Base-by-base conservation (phyloP, 2,113 vertebrate species). In the Capricornis sumatraensis region DNA sequence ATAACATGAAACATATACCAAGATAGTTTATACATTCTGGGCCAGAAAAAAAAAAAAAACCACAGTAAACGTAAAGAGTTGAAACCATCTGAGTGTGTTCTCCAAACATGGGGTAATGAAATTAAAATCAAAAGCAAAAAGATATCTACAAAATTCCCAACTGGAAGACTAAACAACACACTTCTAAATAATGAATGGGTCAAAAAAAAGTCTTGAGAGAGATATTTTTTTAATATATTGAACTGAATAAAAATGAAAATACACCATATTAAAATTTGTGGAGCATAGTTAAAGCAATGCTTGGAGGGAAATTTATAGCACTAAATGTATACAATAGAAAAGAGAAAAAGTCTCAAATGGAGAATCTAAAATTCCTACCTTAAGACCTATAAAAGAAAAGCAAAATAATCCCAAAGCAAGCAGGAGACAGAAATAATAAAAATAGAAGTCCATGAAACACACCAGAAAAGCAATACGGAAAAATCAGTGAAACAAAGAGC, bases 231-330 rank as follows among this genome's bases (percentile, higher is more conserved):
- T 81, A 83, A 78, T 40, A 52, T 2, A 53, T 7, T 47, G 25
- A 82, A 81, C 36, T n/a, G 36, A 94, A 62, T 81, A 30, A 85
- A 95, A 94, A 52, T 87, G 40, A 91, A 81, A 94, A 87, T 78
- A 79, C 10, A 87, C 8, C 27, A n/a, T 43, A 81, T n/a, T 4
- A 76, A 92, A 62, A 83, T 67, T 16, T 95, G 23, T 83, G 11
- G 11, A 8, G 64, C 64, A 76, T 9, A 89, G 28, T 43, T 47
- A 84, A 84, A 88, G 30, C 52, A 55, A 17, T 74, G 36, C 28
- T 76, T 60, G 53, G 47, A 76, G 17, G 52, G 33, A 86, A 94
- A 71, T 91, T 91, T 71, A 57, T 50, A 94, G 58, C 12, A 71
- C 28, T 71, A 52, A 52, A 43, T 94, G 23, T 21, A 53, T 45